Conservation (phyloP, 2,888 invertebrate genomes). For the Cyclophora albipunctata region DNA sequence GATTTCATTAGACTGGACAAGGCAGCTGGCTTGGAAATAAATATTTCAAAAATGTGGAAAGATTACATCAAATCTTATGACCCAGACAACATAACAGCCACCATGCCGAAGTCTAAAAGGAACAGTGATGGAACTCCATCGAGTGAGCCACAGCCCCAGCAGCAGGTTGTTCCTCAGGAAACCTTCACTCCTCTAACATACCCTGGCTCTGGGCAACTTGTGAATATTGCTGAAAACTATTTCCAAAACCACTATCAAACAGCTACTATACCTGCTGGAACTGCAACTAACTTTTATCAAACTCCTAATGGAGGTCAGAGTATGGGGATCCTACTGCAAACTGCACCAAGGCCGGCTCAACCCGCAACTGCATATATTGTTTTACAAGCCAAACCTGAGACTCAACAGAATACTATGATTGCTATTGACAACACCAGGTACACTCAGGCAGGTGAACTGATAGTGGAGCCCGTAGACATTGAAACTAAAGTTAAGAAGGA, state of each 20-base stretch:
- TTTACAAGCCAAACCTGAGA: slow-evolving; percentile 60
- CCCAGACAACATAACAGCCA: slow-evolving; percentile 67
- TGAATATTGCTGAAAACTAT: slow-evolving; percentile 69
- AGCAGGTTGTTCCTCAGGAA: slow-evolving; percentile 41
- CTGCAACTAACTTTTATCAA: slow-evolving; percentile 63
- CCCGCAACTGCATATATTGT: slow-evolving; percentile 62
- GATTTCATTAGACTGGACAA: slow-evolving; percentile 72
- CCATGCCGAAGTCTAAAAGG: slow-evolving; percentile 66
- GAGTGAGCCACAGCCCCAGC: slow-evolving; percentile 29
- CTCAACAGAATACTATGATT: slow-evolving; percentile 44
- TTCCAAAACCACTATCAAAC: slow-evolving; percentile 69
- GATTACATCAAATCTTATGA: slow-evolving; percentile 73
- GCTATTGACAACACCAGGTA: slow-evolving; percentile 41
- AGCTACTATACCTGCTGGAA: slow-evolving; percentile 44
- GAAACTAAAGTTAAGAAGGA: slow-evolving; percentile 58
- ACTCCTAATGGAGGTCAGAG: slow-evolving; percentile 57
- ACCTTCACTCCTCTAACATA: slow-evolving; percentile 53
- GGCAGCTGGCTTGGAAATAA: slow-evolving; percentile 72
- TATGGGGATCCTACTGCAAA: slow-evolving; percentile 63
- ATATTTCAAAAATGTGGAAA: slow-evolving; percentile 76
- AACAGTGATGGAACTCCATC: slow-evolving; percentile 40
- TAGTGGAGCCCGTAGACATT: slow-evolving; percentile 33
- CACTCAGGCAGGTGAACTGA: slow-evolving; percentile 31
- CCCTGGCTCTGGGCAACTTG: slow-evolving; percentile 64
- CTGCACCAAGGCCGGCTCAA: slow-evolving; percentile 52